Evolutionary conservation across 2,113 vertebrate species (phyloP).

Genomic region (Peucedramus taeniatus): DNA sequence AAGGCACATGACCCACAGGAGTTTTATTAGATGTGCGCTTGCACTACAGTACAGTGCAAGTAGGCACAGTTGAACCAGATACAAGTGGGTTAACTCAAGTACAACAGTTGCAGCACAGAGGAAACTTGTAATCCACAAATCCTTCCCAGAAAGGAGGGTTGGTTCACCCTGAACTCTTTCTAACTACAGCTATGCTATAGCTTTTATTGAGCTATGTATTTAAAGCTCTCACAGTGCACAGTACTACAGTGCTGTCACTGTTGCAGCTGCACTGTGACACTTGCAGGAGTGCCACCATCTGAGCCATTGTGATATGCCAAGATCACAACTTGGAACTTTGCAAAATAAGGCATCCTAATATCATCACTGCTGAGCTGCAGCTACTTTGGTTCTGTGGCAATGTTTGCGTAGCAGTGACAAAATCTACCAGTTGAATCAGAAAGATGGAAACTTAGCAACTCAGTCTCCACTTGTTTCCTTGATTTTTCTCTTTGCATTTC

Average conservation of each 20-base stretch:
- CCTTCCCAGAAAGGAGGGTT: not conserved
- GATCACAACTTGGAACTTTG: not conserved
- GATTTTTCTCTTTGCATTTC: not conserved
- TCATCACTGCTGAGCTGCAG: not conserved
- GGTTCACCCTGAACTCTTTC: not conserved
- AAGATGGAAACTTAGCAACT: not conserved
- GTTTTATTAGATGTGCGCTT: constrained; percentile 30
- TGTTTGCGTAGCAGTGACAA: not conserved
- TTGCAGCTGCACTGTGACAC: not conserved
- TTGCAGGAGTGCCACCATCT: not conserved
- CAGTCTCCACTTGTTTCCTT: not conserved
- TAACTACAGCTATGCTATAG: not conserved
- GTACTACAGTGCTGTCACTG: not conserved
- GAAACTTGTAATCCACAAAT: not conserved
- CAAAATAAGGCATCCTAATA: not conserved
- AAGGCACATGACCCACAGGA: not conserved
- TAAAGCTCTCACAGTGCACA: not conserved
- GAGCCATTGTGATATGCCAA: not conserved
- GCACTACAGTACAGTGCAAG: constrained; percentile 31
- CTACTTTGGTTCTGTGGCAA: not conserved
- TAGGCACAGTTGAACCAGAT: constrained; percentile 6
- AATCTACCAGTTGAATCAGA: not conserved
- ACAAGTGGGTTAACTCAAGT: constrained; percentile 8
- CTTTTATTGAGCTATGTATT: not conserved
- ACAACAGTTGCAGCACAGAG: constrained; percentile 29